Evolutionary conservation across 2,797 vertebrate genomes (phyloP), one percentile per base, ranked within the genome.

Genomic region (Nasua narica): DNA sequence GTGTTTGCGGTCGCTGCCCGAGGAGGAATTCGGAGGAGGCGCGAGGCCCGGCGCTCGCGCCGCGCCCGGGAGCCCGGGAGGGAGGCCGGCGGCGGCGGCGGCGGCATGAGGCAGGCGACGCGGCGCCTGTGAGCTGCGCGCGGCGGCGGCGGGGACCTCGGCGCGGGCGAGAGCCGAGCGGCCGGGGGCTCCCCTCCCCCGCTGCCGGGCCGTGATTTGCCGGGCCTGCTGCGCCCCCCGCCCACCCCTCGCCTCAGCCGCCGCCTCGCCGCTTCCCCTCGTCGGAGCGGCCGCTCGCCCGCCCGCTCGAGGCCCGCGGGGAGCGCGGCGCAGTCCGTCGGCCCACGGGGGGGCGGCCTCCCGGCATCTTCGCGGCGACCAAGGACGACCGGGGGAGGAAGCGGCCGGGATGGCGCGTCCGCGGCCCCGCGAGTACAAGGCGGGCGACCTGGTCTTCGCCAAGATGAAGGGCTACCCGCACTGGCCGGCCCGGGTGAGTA

Each of bases 401-500:
- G 92, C 95, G 88, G 92, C 95, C 92, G 98, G 95, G 91, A 99
- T 99, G 99, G 99, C 99, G 98, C 99, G 99, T 94, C 99, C 99
- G 98, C 99, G 99, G 98, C 99, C 99, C 98, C 99, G 99, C 98
- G 99, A 99, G 60, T 99, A 99, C 99, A 99, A 99, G 99, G 99
- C 99, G 94, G 99, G 99, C 98, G 99, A 99, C 95, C 96, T 99
- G 99, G 99, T 99, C 91, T 99, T 99, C 98, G 99, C 99, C 90
- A 99, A 99, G 97, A 99, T 99, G 99, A 99, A 99, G 97, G 99
- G 99, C 98, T 99, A 99, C 98, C 99, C 99, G 98, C 99, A 99
- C 98, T 99, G 99, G 99, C 99, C 99, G 90, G 99, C 99, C 98
- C 99, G 99, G 99, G 99, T 99, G 99, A 99, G 99, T 99, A 96